Evolutionary conservation across 2,113 vertebrate species (phyloP), one percentile per base, ranked within the genome.

Genomic region (Plestiodon gilberti): DNA sequence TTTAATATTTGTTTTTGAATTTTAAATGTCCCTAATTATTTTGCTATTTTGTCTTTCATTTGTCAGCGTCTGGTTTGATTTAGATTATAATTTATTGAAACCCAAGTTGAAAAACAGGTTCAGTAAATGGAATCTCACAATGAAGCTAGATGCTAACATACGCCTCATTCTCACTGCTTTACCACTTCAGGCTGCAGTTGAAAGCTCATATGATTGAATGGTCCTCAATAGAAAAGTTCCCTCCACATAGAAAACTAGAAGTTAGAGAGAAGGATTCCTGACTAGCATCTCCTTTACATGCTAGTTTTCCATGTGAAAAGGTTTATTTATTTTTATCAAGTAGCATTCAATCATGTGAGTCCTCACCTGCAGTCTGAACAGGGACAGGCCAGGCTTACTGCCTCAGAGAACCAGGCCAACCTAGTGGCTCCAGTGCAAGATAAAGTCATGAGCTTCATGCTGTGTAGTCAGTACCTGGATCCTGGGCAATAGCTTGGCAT

Each of bases 81-180:
- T 93, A 89, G 87, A 71, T 89, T 88, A 87, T 93, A 87, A 83
- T 82, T 81, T 89, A 75, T 88, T 92, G 92, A 94, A 93, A 87
- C 52, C 71, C 90, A 13, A 38, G 43, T 85, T 78, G 84, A 0
- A 0, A 91, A 64, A n/a, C 6, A 62, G 87, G 83, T 65, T 83
- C 86, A 88, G 28, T 22, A 67, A 61, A 80, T 77, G 48, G 67
- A 92, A 75, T 86, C 87, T 62, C 69, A 69, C 81, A 82, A 35
- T 82, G 81, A 62, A 30, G 4, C 73, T 87, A 28, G 25, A 48
- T 48, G 82, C 59, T 64, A 89, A 25, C 43, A 7, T 35, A 35
- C 43, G 30, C 62, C n/a, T 52, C 6, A 11, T 70, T 70, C 43
- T 35, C 30, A 69, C 30, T 18, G 20, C 15, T 35, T 5, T 38